Evolutionary conservation across 2,113 vertebrate genomes (phyloP), one percentile per base, ranked within the genome.

Genomic region (Dinomys branickii): DNA sequence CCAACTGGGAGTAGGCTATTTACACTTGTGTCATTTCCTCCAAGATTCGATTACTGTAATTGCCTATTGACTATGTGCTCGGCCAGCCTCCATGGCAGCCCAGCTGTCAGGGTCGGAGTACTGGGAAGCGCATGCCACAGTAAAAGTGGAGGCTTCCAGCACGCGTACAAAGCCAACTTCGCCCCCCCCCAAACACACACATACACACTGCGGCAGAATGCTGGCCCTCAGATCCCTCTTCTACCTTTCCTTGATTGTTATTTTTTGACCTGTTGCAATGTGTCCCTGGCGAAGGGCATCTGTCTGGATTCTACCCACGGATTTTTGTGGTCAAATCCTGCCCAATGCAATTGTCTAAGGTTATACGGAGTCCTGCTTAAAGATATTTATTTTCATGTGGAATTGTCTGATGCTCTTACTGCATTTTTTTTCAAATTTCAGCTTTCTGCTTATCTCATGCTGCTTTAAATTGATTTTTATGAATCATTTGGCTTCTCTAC

Each of bases 31-130:
- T 97, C 96, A 97, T 97, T 98, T 98, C 88, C 97, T 95, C 97
- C 95, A 94, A 93, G 97, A 98, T 97, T 97, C 88, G 96, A 98
- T 98, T 97, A 97, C 98, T 98, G 89, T 97, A 98, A 98, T 98
- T 98, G 98, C 96, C 98, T 98, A 98, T 98, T 95, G 98, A 98
- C 98, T 97, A 50, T 94, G 97, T 94, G 96, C 96, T 97, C 98
- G 85, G 94, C 96, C 33, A 50, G 94, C 91, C 95, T 98, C 97
- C 90, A 90, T 94, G 97, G 11, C 83, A 91, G 75, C 97, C 97
- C 98, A 98, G 97, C 97, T 97, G 95, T 67, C 38, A n/a, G 59
- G 63, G n/a, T 30, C 9, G 7, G 77, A 75, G 1, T 11, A 93
- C 94, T 65, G 97, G 92, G 92, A 93, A 98, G 94, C 24, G 81